phyloP scores from a whole-genome alignment of 2,888 invertebrate species.

The Psylliodes chrysocephalus region DNA sequence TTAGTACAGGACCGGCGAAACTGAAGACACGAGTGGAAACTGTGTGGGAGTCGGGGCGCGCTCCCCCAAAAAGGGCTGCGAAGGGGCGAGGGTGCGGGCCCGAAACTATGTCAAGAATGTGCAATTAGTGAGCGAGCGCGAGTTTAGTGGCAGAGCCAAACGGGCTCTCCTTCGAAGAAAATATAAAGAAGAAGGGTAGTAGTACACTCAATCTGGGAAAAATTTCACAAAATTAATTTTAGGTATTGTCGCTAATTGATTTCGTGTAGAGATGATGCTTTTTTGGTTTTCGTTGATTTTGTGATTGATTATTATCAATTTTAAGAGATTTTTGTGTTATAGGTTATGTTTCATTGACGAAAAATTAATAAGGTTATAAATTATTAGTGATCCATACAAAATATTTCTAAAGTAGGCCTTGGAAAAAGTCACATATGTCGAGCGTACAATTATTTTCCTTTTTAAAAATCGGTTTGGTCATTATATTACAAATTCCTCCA shows the following conservation, averaged over 20 bases:
- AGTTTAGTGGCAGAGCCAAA: conserved; percentile 52
- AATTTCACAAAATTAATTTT: conserved; percentile 37
- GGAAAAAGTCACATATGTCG: too few species aligned
- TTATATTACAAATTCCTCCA: too few species aligned
- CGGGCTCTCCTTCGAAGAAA: conserved; percentile 68
- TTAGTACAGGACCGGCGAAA: conserved; percentile 48
- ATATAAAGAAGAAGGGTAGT: conserved; percentile 77
- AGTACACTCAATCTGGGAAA: conserved; percentile 40
- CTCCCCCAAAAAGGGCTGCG: conserved; percentile 26
- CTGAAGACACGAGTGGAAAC: conserved; percentile 66
- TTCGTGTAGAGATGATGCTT: conserved; percentile 7
- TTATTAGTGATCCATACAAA: too few species aligned
- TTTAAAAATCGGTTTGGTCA: too few species aligned
- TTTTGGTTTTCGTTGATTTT: neutral
- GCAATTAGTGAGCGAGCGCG: conserved; percentile 92
- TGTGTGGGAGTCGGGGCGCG: conserved; percentile 24
- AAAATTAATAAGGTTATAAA: too few species aligned
- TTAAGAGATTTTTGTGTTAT: too few species aligned
- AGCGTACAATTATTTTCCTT: too few species aligned
- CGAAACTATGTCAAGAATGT: conserved; percentile 97
- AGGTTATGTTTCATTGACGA: too few species aligned
- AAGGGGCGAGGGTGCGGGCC: conserved; percentile 72
- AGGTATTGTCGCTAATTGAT: conserved; percentile 35
- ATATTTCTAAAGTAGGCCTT: too few species aligned
- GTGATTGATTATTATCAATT: neutral